A percentile compares a stretch with the other conserved stretches of the same genome.
Evolutionary conservation across 2,113 vertebrate species (phyloP).

Genomic region (Neoarius graeffei): DNA sequence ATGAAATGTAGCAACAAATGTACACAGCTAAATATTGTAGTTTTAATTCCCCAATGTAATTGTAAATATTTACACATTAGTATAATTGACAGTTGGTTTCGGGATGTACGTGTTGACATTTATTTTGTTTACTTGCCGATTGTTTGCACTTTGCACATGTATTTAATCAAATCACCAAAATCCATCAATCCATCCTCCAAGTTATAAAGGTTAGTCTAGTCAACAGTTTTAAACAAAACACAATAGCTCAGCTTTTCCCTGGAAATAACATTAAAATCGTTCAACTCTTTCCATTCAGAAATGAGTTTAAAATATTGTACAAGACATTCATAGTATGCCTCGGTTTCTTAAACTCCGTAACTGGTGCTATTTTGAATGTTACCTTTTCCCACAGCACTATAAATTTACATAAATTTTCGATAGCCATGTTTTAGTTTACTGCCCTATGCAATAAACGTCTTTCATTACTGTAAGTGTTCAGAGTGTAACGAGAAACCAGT

Average conservation of each 20-base stretch:
- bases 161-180: not conserved
- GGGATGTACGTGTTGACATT: not conserved
- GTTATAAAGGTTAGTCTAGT: not conserved
- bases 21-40: not conserved
- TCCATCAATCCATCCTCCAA: too few species aligned
- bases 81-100: not conserved
- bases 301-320: too few species aligned
- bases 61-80: slow-evolving; percentile 4
- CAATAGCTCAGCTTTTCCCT: not conserved
- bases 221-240: not conserved
- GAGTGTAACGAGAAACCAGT: not conserved
- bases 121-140: not conserved
- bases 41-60: not conserved
- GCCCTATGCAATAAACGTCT: not conserved
- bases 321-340: not conserved
- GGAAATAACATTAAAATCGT: not conserved
- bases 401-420: not conserved
- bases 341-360: not conserved
- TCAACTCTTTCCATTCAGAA: not conserved
- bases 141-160: not conserved
- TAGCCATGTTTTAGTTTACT: not conserved
- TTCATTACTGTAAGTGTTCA: not conserved
- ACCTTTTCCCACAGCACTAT: not conserved
- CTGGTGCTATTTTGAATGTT: not conserved
- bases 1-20: not conserved